These are phyloP conservation scores for Simalia tracyae DNA, from an alignment of 2,797 vertebrate genomes.

Conservation along the genomic window DNA sequence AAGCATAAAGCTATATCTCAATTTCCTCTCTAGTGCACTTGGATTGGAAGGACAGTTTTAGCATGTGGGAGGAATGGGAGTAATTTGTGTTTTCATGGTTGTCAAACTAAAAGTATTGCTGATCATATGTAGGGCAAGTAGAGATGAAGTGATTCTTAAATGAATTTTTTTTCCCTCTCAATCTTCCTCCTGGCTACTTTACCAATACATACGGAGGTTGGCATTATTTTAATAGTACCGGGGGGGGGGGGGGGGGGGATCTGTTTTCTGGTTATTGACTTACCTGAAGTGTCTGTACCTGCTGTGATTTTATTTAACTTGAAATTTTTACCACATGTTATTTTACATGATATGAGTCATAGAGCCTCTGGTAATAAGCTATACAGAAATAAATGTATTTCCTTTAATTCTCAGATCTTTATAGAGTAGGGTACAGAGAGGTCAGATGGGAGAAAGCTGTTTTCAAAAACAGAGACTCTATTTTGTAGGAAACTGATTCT, in stretches of 20 bases:
- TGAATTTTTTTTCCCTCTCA: background rate
- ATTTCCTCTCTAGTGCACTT: background rate
- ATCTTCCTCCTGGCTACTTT: background rate
- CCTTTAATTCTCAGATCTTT: background rate
- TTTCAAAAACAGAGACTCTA: background rate
- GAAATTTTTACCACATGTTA: background rate
- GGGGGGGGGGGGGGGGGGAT: no score
- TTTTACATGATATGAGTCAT: background rate
- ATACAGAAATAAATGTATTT: background rate
- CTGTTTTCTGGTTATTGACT: background rate
- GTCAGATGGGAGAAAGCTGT: background rate
- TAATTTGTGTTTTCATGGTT: constrained; percentile 35
- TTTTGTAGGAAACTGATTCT: background rate
- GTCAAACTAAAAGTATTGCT: constrained; percentile 27
- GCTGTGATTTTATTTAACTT: background rate
- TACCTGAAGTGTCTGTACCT: background rate
- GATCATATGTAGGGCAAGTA: constrained; percentile 12
- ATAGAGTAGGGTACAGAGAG: background rate
- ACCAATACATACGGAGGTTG: background rate
- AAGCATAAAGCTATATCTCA: background rate
- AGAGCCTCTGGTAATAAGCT: background rate
- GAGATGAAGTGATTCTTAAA: constrained; percentile 1
- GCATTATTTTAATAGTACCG: background rate
- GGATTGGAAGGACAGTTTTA: constrained; percentile 40
- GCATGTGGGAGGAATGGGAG: constrained; percentile 25